These are phyloP conservation scores for Spinus pinus DNA, from an alignment of 2,797 vertebrate species.

Conservation along the genomic window DNA sequence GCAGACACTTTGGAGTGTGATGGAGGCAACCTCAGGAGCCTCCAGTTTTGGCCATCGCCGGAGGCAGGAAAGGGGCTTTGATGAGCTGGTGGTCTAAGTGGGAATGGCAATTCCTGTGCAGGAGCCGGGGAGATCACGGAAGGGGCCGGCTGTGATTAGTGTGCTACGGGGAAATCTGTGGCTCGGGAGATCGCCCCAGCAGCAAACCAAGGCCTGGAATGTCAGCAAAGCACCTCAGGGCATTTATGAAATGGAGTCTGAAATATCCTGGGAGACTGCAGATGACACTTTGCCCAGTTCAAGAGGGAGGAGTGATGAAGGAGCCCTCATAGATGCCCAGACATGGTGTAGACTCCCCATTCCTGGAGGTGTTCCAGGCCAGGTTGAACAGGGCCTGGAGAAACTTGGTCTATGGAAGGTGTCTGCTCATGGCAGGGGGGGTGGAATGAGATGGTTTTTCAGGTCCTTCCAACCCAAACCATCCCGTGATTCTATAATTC, in stretches of 20 bases:
- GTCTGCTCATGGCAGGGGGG: background rate
- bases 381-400: background rate
- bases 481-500: background rate
- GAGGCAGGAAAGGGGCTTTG: constrained; percentile 33
- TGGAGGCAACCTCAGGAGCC: background rate
- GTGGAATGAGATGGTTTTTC: background rate
- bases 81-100: constrained; percentile 10
- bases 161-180: background rate
- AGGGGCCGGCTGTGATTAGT: background rate
- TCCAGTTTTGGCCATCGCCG: background rate
- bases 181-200: background rate
- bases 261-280: background rate
- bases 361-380: background rate
- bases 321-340: background rate
- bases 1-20: background rate
- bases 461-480: background rate
- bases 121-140: background rate
- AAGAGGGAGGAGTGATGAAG: background rate
- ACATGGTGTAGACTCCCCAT: background rate
- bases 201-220: background rate
- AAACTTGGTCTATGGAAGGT: background rate
- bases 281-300: background rate
- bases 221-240: background rate
- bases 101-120: constrained; percentile 24
- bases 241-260: background rate